These are phyloP conservation scores for Erebia ligea DNA, from an alignment of 2,888 invertebrate species.

Conservation along the genomic window DNA sequence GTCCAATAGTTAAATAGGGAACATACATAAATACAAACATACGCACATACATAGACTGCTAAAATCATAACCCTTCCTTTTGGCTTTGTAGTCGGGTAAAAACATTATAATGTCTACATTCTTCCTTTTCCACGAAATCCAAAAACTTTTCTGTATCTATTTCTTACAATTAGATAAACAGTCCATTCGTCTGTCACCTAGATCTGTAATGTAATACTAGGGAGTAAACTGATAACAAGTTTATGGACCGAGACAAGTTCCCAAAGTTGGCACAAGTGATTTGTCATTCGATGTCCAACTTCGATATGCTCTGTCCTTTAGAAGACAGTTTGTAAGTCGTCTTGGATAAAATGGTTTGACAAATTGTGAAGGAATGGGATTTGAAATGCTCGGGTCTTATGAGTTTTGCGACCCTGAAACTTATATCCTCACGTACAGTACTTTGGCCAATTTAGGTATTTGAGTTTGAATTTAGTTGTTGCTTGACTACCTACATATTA, in stretches of 20 bases:
- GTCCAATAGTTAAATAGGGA: no score
- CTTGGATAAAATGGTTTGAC: neutral
- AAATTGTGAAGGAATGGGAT: constrained; percentile 1
- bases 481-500: no score
- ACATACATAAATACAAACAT: no score
- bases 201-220: neutral
- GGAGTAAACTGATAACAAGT: constrained; percentile 10
- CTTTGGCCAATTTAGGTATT: no score
- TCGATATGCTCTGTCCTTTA: neutral
- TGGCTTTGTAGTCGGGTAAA: no score
- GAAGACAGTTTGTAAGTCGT: constrained; percentile 7
- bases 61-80: no score
- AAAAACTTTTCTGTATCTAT: neutral
- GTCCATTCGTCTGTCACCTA: neutral
- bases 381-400: neutral
- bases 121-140: no score
- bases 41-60: no score
- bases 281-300: constrained; percentile 15
- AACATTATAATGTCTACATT: no score
- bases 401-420: neutral
- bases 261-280: constrained; percentile 10
- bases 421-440: neutral
- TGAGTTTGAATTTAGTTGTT: no score
- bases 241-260: neutral
- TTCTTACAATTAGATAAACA: neutral